Percentiles rank a stretch among this genome's conserved stretches.
phyloP scores from a whole-genome alignment of 2,888 invertebrate species.

The Rhamnusium bicolor region DNA sequence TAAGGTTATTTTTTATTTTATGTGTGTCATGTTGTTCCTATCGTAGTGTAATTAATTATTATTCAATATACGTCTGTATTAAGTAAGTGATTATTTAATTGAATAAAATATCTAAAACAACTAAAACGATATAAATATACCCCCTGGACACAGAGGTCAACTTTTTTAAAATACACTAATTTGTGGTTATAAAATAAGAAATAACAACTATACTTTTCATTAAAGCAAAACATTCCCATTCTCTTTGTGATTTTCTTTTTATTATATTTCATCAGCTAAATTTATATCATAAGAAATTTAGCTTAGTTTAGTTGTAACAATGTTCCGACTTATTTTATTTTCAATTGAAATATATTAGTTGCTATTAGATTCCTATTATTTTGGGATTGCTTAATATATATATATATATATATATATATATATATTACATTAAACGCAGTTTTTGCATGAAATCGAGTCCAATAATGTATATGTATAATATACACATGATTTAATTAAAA shows the following conservation, averaged over 20 bases:
- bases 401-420: too few species aligned
- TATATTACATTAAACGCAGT: too few species aligned
- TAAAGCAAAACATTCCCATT: neutral
- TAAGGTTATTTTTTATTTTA: conserved; percentile 62
- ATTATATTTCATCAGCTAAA: neutral
- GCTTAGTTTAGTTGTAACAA: neutral
- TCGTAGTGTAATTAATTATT: neutral
- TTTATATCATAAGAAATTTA: too few species aligned
- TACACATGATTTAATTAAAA: too few species aligned
- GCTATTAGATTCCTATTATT: neutral
- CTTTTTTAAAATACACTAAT: neutral
- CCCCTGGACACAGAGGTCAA: neutral
- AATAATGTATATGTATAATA: too few species aligned
- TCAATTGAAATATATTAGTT: neutral
- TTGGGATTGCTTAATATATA: neutral
- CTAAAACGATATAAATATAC: neutral
- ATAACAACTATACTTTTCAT: neutral
- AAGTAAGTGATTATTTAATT: neutral
- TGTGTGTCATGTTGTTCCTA: conserved; percentile 22
- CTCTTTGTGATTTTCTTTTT: neutral
- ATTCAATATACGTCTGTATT: neutral
- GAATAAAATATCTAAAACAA: neutral
- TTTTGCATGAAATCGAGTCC: too few species aligned
- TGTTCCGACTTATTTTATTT: neutral
- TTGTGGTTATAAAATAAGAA: neutral